Evolutionary conservation across 2,888 invertebrate genomes (phyloP), one percentile per base, ranked within the genome.

Genomic region (Parnassius apollo): DNA sequence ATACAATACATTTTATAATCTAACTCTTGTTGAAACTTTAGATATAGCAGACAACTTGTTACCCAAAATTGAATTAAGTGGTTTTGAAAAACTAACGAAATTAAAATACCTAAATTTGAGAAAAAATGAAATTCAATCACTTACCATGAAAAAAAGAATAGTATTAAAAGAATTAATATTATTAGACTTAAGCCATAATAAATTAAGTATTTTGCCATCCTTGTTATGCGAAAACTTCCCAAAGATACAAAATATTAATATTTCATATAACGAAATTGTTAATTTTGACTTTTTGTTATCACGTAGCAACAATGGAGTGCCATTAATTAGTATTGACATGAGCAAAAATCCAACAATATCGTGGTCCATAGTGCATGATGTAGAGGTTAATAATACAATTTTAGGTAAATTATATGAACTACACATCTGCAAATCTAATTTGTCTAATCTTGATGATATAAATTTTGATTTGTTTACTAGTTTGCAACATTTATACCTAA

Each of bases 401-500:
- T 79, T 88, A 66, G 78, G 85, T 45, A 88, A 85, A 67, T 73
- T 91, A 65, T 88, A 88, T 68, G 91, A 91, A 80, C 76, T 91
- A 71, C 87, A 91, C 66, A 84, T 91, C 64, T 82, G 83, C 77
- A 78, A 77, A 69, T 90, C 89, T 12, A 90, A 91, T 66, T 81
- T 91, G 74, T 85, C 85, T 2, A 87, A 83, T 62, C 74, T 91
- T 57, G 74, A 96, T 94, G 64, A 96, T 93, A 75, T 95, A 93
- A 86, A 96, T 94, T 85, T 97, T 95, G 84, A 96, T 94, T 76
- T 94, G 93, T 68, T 97, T 94, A 80, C 94, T 93, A 72, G 93
- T 93, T 87, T 97, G 66, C 93, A 96, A 77, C 96, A 97, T 77
- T 92, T 97, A 46, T 96, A 95, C 80, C 87, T 97, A 68, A 93